Conservation (phyloP, 2,797 vertebrate genomes). For the Hapalemur alaotrensis region DNA sequence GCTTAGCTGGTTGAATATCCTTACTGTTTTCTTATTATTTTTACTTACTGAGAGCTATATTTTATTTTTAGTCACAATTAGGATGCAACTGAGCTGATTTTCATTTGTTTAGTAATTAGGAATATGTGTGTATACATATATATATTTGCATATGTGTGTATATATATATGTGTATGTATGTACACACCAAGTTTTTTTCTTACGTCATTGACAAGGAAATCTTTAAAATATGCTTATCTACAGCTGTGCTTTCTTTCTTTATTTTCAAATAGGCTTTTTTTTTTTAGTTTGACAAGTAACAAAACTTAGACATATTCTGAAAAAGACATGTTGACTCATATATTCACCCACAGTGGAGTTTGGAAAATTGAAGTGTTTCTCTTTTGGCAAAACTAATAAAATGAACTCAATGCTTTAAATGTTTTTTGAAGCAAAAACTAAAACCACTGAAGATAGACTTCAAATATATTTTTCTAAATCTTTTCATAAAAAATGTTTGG, state of each 20-base stretch:
- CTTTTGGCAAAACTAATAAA: slow-evolving; percentile 45
- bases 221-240: neutral
- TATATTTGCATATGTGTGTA: neutral
- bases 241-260: neutral
- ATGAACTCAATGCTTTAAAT: slow-evolving; percentile 46
- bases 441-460: neutral
- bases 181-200: neutral
- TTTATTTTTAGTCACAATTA: neutral
- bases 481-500: neutral
- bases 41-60: neutral
- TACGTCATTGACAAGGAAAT: neutral
- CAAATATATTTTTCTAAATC: neutral
- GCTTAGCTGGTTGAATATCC: neutral
- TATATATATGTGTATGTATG: fast-evolving
- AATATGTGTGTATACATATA: neutral
- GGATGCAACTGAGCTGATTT: neutral
- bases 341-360: neutral
- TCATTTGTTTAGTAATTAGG: neutral
- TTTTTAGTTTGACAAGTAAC: neutral
- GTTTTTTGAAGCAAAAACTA: neutral
- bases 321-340: neutral
- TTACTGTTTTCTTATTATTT: neutral
- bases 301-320: neutral
- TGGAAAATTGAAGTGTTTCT: slow-evolving; percentile 23
- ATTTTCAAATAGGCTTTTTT: neutral